Conservation (phyloP, 2,888 invertebrate genomes). For the Agapostemon virescens region DNA sequence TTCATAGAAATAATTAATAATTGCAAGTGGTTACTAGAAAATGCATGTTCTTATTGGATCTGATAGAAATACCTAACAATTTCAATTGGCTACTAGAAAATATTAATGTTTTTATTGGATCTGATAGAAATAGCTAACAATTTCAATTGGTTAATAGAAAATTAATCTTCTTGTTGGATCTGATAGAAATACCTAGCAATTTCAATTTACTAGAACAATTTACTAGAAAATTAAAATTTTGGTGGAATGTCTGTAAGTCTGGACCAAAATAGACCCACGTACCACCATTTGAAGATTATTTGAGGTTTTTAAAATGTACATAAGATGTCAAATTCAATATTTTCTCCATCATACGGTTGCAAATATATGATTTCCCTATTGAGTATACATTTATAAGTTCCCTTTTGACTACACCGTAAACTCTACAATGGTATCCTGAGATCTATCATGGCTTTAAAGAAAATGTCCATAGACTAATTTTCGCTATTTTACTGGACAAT, state of each 20-base stretch:
- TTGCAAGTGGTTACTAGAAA: too few species aligned
- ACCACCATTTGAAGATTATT: background rate
- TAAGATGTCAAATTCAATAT: background rate
- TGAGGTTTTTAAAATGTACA: background rate
- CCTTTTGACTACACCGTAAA: background rate
- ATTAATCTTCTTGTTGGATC: too few species aligned
- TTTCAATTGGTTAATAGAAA: too few species aligned
- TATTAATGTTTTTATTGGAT: too few species aligned
- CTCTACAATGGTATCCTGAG: background rate
- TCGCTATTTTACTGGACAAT: background rate
- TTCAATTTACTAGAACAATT: too few species aligned
- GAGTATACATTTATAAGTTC: background rate
- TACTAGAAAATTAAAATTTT: too few species aligned
- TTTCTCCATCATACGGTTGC: background rate
- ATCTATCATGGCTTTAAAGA: background rate
- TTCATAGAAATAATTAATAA: too few species aligned
- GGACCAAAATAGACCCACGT: background rate
- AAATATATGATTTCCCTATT: background rate
- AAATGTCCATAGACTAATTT: background rate
- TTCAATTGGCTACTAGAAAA: too few species aligned
- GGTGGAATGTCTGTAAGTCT: too few species aligned
- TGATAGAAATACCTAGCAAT: background rate
- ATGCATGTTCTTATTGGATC: too few species aligned
- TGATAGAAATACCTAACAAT: background rate
- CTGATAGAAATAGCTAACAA: too few species aligned